Evolutionary conservation across 2,113 vertebrate genomes (phyloP).

Genomic region (Heptranchias perlo): DNA sequence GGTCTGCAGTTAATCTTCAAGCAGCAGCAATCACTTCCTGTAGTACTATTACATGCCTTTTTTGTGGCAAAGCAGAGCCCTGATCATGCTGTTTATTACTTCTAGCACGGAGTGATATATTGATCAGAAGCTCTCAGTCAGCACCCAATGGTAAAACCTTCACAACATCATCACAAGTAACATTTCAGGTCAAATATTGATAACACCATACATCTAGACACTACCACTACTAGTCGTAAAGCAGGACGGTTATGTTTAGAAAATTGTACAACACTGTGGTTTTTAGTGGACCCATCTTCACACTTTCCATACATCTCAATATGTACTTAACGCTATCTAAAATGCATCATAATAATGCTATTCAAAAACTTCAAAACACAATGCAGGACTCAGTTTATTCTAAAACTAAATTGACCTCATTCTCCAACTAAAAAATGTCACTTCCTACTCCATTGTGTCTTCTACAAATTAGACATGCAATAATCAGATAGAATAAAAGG

Average conservation of each 20-base stretch:
- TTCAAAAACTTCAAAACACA: not conserved
- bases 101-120: not conserved
- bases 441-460: not conserved
- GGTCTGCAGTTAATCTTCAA: not conserved
- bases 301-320: not conserved
- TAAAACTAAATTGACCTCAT: not conserved
- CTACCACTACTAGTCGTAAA: not conserved
- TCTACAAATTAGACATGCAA: not conserved
- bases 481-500: not conserved
- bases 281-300: not conserved
- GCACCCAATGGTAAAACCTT: not conserved
- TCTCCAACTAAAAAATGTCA: not conserved
- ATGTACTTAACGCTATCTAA: not conserved
- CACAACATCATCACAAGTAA: not conserved
- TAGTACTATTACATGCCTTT: not conserved
- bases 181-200: not conserved
- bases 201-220: not conserved
- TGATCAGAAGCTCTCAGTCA: not conserved
- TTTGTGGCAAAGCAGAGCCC: not conserved
- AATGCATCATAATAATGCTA: not conserved
- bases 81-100: not conserved
- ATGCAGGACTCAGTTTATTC: not conserved
- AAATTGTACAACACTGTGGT: not conserved
- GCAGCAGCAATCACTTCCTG: not conserved
- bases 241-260: not conserved